phyloP scores from a whole-genome alignment of 2,797 vertebrate species.

The Myotis pilosus region DNA sequence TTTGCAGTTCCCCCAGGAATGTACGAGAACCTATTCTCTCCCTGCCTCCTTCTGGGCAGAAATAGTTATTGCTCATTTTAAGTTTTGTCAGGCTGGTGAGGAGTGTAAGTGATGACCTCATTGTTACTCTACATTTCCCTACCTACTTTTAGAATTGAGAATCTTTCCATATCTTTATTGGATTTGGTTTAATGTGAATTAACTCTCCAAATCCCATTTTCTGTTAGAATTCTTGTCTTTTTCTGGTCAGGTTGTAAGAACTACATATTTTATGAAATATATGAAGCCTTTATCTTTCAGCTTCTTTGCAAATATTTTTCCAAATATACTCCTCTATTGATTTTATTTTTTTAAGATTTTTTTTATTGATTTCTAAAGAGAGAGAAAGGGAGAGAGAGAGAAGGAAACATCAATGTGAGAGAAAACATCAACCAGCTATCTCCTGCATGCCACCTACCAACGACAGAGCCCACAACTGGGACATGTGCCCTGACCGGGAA shows the following conservation, averaged over 20 bases:
- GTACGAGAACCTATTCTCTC: not conserved
- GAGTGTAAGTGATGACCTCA: not conserved
- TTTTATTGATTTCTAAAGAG: too few species aligned
- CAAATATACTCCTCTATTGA: not conserved
- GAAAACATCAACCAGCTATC: too few species aligned
- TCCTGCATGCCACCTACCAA: too few species aligned
- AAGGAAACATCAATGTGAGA: too few species aligned
- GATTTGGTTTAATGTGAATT: not conserved
- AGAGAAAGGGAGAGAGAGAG: too few species aligned
- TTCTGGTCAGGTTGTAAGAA: not conserved
- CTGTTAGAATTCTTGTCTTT: not conserved
- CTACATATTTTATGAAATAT: not conserved
- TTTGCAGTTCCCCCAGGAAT: not conserved
- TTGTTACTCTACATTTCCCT: not conserved
- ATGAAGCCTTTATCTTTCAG: not conserved
- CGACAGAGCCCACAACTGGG: too few species aligned
- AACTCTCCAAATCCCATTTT: not conserved
- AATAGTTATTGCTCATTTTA: not conserved
- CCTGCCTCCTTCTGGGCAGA: not conserved
- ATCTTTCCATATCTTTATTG: not conserved
- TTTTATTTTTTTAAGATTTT: too few species aligned
- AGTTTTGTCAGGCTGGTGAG: not conserved
- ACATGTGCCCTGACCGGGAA: too few species aligned
- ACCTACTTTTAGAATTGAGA: not conserved
- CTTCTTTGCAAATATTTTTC: constrained; percentile 14